A percentile compares a stretch with the other conserved stretches of the same genome.
phyloP scores from a whole-genome alignment of 2,113 vertebrate genomes.

The Prunella fulvescens region DNA sequence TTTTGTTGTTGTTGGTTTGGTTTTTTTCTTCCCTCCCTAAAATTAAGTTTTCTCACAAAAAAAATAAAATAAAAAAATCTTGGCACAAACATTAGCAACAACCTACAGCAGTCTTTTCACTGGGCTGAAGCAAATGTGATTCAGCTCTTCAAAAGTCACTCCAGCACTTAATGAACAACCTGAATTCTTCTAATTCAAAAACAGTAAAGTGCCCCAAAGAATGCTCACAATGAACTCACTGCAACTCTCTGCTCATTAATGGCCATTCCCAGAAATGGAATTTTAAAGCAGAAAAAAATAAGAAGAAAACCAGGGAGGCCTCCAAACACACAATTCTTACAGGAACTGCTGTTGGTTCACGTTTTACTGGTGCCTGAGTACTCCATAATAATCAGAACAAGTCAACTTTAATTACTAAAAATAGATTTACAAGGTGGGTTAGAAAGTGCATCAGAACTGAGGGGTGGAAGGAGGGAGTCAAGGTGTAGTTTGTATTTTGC shows the following conservation, averaged over 20 bases:
- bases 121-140: fast-evolving
- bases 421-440: background rate
- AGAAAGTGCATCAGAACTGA: background rate
- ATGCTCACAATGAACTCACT: background rate
- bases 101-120: too few relatives aligned
- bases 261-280: background rate
- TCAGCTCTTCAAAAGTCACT: background rate
- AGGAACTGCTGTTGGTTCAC: background rate
- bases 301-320: background rate
- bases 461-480: background rate
- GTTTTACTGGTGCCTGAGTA: background rate
- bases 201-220: background rate
- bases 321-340: background rate
- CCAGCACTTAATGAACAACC: background rate
- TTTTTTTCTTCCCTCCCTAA: background rate
- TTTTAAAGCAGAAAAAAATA: background rate
- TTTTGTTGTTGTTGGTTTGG: background rate
- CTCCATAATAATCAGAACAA: background rate
- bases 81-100: background rate
- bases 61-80: background rate
- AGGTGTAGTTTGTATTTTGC: background rate
- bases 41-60: background rate
- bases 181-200: background rate
- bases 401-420: background rate
- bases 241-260: background rate